These are phyloP conservation scores for Aramus guarauna DNA, from an alignment of 2,113 vertebrate species.

Conservation along the genomic window DNA sequence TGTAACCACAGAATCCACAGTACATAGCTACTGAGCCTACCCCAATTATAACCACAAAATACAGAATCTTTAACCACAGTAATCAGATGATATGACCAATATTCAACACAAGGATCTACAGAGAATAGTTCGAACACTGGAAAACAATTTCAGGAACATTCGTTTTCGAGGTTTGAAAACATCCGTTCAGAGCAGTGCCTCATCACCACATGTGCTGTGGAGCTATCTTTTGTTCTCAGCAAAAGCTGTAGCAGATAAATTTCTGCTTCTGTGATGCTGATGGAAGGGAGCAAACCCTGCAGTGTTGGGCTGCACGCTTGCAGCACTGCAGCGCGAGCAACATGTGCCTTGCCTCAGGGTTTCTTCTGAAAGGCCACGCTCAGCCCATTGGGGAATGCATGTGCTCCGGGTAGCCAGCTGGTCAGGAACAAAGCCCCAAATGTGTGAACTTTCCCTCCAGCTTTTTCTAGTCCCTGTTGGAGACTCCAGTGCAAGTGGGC, in stretches of 20 bases:
- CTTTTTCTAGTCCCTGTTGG: not conserved
- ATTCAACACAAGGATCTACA: not conserved
- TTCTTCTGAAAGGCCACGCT: fast-evolving
- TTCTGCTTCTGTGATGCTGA: not conserved
- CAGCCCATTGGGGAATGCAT: not conserved
- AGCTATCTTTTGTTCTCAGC: not conserved
- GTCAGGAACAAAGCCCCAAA: not conserved
- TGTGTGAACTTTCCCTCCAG: not conserved
- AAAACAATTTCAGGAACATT: not conserved
- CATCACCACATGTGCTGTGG: not conserved
- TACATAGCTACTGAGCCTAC: constrained; percentile 9
- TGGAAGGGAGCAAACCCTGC: not conserved
- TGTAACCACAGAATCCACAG: constrained; percentile 71
- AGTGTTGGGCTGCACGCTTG: not conserved
- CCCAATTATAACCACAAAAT: constrained; percentile 56
- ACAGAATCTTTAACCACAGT: constrained; percentile 39
- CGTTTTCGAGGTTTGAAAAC: not conserved
- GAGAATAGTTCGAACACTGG: not conserved
- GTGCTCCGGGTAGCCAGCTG: not conserved
- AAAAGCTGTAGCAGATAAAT: not conserved
- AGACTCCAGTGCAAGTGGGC: not conserved
- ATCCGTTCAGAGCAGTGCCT: not conserved
- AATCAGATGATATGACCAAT: not conserved
- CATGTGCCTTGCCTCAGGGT: fast-evolving
- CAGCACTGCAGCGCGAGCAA: not conserved